Evolutionary conservation across 2,797 vertebrate species (phyloP).

Genomic region (Macroramphosus scolopax): DNA sequence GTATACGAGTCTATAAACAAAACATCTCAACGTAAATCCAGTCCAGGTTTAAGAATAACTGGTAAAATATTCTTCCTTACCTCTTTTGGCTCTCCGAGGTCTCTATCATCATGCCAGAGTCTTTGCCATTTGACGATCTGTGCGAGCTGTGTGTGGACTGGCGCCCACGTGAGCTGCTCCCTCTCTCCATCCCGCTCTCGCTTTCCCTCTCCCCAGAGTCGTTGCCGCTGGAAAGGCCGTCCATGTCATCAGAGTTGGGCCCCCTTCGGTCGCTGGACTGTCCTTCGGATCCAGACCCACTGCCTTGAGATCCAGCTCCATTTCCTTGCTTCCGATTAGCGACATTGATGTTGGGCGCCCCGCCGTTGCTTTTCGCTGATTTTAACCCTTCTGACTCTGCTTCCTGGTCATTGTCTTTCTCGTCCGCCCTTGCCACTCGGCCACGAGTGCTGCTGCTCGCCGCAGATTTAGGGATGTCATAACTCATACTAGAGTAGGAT

Average conservation of each 20-base stretch:
- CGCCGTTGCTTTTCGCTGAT: constrained; percentile 30
- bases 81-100: constrained; percentile 89
- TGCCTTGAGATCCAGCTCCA: constrained; percentile 47
- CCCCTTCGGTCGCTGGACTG: constrained; percentile 57
- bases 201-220: constrained; percentile 84
- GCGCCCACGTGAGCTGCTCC: constrained; percentile 61
- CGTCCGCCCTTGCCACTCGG: constrained; percentile 60
- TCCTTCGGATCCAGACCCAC: constrained; percentile 50
- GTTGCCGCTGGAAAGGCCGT: constrained; percentile 86
- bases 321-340: constrained; percentile 45
- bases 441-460: constrained; percentile 67
- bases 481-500: constrained; percentile 78
- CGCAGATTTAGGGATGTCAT: constrained; percentile 75
- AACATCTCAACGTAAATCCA: no score
- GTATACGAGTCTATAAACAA: no score
- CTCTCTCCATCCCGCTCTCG: constrained; percentile 69
- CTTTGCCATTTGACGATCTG: constrained; percentile 86
- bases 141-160: constrained; percentile 83
- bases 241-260: constrained; percentile 81
- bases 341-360: constrained; percentile 30
- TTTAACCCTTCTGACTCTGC: constrained; percentile 38
- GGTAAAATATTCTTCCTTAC: no score
- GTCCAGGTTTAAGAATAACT: no score
- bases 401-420: constrained; percentile 59
- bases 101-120: constrained; percentile 86